phyloP scores from a whole-genome alignment of 1,140 invertebrate species.

The Aphidius ervi region DNA sequence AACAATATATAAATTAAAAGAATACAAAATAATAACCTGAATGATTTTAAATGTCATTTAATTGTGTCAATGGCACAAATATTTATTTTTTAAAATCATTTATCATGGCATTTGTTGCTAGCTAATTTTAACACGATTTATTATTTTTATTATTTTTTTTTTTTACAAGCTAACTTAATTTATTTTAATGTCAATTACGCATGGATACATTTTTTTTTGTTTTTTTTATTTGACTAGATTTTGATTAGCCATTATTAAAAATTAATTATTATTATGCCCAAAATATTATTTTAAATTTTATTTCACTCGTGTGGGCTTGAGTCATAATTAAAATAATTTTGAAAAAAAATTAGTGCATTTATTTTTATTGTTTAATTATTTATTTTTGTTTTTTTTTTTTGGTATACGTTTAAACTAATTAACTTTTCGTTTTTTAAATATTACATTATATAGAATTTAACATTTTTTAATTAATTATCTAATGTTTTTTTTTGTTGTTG shows the following conservation, averaged over 20 bases:
- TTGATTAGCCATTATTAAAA: conserved; percentile 24
- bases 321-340: conserved; percentile 8
- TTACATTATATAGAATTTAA: conserved; percentile 9
- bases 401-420: conserved; percentile 23
- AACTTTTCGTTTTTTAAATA: conserved; percentile 20
- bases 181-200: conserved; percentile 17
- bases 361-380: conserved; percentile 19
- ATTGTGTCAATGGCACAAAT: no score
- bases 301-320: not conserved
- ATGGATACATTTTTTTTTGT: conserved; percentile 12
- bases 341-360: conserved; percentile 13
- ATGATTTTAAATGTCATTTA: not conserved
- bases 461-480: not conserved
- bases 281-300: conserved; percentile 9
- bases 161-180: conserved; percentile 16
- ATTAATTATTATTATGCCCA: conserved; percentile 11
- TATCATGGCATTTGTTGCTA: not conserved
- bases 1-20: not conserved
- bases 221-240: conserved; percentile 24
- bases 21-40: not conserved
- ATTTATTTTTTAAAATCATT: no score
- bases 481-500: conserved; percentile 3
- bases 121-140: not conserved
- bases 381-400: conserved; percentile 18
- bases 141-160: not conserved